Conservation (phyloP, 2,888 invertebrate genomes). For the Sminthurinus aureus region DNA sequence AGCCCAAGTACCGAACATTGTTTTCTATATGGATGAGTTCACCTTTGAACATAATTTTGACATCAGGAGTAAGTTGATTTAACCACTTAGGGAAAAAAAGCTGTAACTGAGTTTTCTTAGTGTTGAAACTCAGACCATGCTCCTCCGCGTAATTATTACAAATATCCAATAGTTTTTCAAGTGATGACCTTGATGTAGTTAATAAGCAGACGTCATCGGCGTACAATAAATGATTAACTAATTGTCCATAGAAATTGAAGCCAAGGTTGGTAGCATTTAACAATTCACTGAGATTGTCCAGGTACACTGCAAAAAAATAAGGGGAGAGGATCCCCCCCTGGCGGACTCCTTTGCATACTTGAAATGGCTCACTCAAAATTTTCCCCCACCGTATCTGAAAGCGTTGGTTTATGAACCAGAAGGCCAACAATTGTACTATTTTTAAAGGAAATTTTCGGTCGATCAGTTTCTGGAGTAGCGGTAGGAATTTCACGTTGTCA, state of each 20-base stretch:
- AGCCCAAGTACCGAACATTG: not conserved
- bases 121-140: not conserved
- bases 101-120: not conserved
- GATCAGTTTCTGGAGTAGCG: not conserved
- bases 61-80: not conserved
- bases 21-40: not conserved
- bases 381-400: not conserved
- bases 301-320: not conserved
- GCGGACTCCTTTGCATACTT: not conserved
- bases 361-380: not conserved
- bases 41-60: not conserved
- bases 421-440: not conserved
- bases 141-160: not conserved
- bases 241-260: not conserved
- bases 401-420: not conserved
- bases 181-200: not conserved
- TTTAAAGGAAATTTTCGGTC: not conserved
- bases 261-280: not conserved
- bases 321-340: not conserved
- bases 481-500: not conserved
- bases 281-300: not conserved
- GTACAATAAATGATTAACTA: not conserved
- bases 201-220: not conserved
- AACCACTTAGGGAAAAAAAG: not conserved
- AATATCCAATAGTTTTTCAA: not conserved